Base-by-base conservation (phyloP, 2,888 invertebrate genomes). In the Callimorpha dominula region DNA sequence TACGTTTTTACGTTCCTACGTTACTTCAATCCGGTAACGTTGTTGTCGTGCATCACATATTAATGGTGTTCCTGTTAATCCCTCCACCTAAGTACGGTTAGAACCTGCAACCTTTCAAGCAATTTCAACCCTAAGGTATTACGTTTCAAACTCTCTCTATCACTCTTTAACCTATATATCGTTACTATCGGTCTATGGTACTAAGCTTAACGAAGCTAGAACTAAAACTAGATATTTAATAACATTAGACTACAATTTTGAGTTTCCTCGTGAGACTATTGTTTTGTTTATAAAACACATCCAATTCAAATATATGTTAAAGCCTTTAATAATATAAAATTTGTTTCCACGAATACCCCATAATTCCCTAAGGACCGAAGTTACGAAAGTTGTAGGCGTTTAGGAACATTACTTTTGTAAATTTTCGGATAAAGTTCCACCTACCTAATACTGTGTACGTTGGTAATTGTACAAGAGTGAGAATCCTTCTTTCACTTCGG, bases 401-500 rank as follows among this genome's bases (percentile, higher is more conserved):
- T 57, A 68, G 31, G 1, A 31, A 31, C 43, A 20, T 72, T 11
- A 68, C 60, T 74, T 66, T 63, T n/a, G 17, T 11, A 72, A 71
- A 65, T 74, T 73, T 50, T 69, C 31, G 46, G 14, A 31, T 4
- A 8, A 52, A 64, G 8, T 46, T 54, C 42, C 20, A 52, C 72
- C 65, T 60, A 64, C 66, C 54, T 60, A 65, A 74, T 81, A 76
- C 62, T 20, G 64, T 70, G 66, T 77, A 64, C 49, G 20, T 40
- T 52, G 17, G 54, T 65, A 75, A 76, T 68, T 73, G 66, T 62
- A 73, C 70, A 73, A 70, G 63, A 74, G 68, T 74, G 68, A 68
- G 72, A 72, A 73, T 70, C 31, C 67, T 69, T 76, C 75, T 76
- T 78, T 70, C 69, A 46, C 74, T 68, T 68, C 52, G 74, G 84